phyloP scores from a whole-genome alignment of 2,113 vertebrate species.

The Halichoerus grypus region DNA sequence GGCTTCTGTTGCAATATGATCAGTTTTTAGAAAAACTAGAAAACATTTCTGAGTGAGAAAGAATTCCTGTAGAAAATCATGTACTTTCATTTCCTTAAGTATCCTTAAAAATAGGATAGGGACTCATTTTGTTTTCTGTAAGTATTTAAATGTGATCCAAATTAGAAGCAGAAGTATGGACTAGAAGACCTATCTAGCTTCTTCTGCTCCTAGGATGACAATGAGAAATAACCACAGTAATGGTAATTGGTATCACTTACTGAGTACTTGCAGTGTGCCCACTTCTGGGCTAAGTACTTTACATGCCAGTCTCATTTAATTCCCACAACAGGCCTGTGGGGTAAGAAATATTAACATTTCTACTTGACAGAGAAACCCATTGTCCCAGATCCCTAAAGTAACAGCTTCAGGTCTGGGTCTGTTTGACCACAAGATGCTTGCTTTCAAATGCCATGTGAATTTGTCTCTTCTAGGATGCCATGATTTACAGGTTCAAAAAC shows the following conservation, averaged over 20 bases:
- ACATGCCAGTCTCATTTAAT: neutral
- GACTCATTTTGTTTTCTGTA: conserved; percentile 36
- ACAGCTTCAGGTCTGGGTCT: neutral
- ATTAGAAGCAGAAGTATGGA: neutral
- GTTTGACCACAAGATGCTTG: neutral
- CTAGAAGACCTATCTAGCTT: neutral
- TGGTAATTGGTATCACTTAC: neutral
- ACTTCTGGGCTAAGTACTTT: neutral
- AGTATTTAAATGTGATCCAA: conserved; percentile 45
- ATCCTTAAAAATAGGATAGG: conserved; percentile 25
- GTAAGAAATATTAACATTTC: neutral
- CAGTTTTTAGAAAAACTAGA: conserved; percentile 3
- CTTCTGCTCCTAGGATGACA: neutral
- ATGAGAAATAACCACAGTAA: neutral
- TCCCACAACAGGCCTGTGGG: neutral
- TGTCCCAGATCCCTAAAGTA: neutral
- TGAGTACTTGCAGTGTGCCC: neutral
- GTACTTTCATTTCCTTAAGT: conserved; percentile 10
- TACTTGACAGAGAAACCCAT: neutral
- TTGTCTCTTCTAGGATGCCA: neutral
- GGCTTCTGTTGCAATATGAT: neutral
- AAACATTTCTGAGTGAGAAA: conserved; percentile 26
- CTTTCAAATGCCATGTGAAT: neutral
- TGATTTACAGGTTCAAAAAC: conserved; percentile 10
- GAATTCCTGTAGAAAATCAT: neutral